Evolutionary conservation across 2,797 vertebrate genomes (phyloP), one percentile per base, ranked within the genome.

Genomic region (Tenualosa ilisha): DNA sequence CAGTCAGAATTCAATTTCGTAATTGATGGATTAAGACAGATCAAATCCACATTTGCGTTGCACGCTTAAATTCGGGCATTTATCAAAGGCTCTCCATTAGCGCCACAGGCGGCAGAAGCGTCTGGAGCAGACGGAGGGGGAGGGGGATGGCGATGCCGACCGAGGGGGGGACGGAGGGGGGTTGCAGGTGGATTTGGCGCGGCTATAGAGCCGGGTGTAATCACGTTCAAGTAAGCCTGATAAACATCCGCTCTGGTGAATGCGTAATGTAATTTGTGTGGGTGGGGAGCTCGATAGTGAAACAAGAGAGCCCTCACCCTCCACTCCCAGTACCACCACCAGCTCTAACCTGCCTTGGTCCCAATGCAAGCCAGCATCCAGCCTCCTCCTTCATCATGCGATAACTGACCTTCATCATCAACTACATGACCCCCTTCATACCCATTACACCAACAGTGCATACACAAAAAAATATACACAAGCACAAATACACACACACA

Each of bases 251-350:
- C 43, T 83, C 65, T 84, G 84, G 85, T 88, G 88, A 86, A 90
- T 90, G 87, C 88, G 88, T 88, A 87, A 89, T 90, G 90, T 87
- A 84, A 89, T 90, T 89, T 90, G 88, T 88, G 89, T 89, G 82
- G 72, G 82, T 22, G 65, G 53, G 82, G 65, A 81, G 24, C 26
- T 40, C 15, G 68, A 75, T 37, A 37, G 31, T 75, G 7, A 43
- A 43, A 75, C 68, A 75, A 75, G 26, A 72, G 31, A 72, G 68
- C 15, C 12, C 68, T 40, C 24, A 72, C 12, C 13, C 68, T 3
- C 37, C 37, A 43, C 68, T 5, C 31, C 68, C 37, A 43, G 13
- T 13, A 3, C 15, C 13, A 11, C 68, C 68, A 75, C 31, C 31
- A 12, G 8, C 61, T 40, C 4, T 31, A 8, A 8, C 37, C 68